A percentile compares a stretch with the other conserved stretches of the same genome.
These are phyloP conservation scores for Lasioglossum morio DNA, from an alignment of 2,888 invertebrate species.

Conservation along the genomic window DNA sequence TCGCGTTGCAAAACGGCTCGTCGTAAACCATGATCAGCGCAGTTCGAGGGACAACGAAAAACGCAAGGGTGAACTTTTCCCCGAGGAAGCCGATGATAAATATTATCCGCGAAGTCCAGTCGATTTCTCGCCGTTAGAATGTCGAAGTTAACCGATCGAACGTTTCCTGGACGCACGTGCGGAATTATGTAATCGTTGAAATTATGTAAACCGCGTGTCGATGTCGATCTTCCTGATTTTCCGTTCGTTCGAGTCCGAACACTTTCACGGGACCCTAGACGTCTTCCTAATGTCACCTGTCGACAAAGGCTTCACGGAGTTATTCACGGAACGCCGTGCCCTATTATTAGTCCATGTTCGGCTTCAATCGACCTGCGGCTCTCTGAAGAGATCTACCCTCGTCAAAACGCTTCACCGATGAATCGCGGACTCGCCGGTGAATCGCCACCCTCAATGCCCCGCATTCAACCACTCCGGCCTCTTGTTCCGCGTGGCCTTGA, in stretches of 20 bases:
- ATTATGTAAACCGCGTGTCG: slow-evolving; percentile 27
- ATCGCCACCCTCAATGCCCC: slow-evolving; percentile 27
- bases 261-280: slow-evolving; percentile 36
- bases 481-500: slow-evolving; percentile 41
- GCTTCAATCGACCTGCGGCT: slow-evolving; percentile 2
- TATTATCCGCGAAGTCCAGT: background rate
- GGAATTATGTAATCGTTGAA: slow-evolving; percentile 12
- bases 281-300: slow-evolving; percentile 8
- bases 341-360: slow-evolving; percentile 22
- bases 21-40: slow-evolving; percentile 50
- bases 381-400: slow-evolving; percentile 25
- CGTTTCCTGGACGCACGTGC: background rate
- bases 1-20: slow-evolving; percentile 48
- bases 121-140: background rate
- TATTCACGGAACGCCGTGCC: slow-evolving; percentile 27
- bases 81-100: background rate
- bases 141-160: background rate
- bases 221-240: slow-evolving; percentile 3
- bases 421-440: slow-evolving; percentile 29
- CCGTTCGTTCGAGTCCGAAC: background rate
- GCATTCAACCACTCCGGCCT: slow-evolving; percentile 9
- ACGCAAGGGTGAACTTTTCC: background rate
- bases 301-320: slow-evolving; percentile 16
- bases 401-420: slow-evolving; percentile 28
- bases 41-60: slow-evolving; percentile 15